Percentiles rank a stretch among this genome's conserved stretches.
These are phyloP conservation scores for Euplagia quadripunctaria DNA, from an alignment of 2,888 invertebrate genomes.

Conservation along the genomic window DNA sequence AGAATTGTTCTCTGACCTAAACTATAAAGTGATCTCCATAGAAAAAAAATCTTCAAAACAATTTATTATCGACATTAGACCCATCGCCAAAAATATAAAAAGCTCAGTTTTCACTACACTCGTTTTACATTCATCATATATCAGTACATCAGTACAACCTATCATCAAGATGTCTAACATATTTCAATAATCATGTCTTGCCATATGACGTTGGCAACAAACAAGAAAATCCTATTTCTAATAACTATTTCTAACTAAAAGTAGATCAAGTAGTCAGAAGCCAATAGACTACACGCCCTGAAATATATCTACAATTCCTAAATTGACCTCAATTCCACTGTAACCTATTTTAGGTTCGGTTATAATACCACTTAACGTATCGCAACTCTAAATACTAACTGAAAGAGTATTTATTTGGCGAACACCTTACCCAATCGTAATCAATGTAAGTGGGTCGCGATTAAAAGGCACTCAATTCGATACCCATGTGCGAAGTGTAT, in stretches of 20 bases:
- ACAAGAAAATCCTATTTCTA: too few species aligned
- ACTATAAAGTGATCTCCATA: too few species aligned
- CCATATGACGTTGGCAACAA: too few species aligned
- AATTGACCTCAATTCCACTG: conserved; percentile 21
- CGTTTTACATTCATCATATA: background rate
- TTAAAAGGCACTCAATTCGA: conserved; percentile 71
- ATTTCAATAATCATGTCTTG: too few species aligned
- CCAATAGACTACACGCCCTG: conserved; percentile 8
- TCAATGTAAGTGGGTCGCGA: conserved; percentile 69
- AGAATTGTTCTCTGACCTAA: too few species aligned
- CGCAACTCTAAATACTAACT: conserved; percentile 30
- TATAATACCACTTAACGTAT: conserved; percentile 39
- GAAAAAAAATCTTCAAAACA: too few species aligned
- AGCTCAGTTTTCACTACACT: background rate
- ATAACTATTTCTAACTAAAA: too few species aligned
- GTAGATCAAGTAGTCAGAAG: background rate
- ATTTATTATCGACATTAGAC: background rate
- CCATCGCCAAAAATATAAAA: background rate
- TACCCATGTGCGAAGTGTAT: conserved; percentile 73
- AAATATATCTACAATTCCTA: conserved; percentile 20
- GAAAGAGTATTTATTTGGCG: conserved; percentile 37
- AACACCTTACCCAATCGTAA: conserved; percentile 52
- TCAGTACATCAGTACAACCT: background rate
- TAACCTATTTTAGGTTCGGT: conserved; percentile 25
- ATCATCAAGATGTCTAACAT: too few species aligned